These are phyloP conservation scores for Actinernus sp. DNA, from an alignment of 92 coral and sea anemone species.

Conservation along the genomic window DNA sequence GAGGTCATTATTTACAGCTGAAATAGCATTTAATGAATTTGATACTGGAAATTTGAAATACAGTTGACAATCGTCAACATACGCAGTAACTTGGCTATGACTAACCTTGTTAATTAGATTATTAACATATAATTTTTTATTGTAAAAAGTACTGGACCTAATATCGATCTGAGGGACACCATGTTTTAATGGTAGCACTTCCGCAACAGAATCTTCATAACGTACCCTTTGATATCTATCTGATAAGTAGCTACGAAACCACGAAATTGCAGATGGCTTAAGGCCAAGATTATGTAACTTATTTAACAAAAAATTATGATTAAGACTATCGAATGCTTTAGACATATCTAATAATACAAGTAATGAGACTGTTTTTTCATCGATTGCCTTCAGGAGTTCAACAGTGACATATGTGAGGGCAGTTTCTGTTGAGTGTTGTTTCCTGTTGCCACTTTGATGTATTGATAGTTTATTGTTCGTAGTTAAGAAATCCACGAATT, in stretches of 20 bases:
- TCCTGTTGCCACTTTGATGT: conserved; percentile 61
- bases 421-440: conserved; percentile 41
- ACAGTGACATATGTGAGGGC: conserved; percentile 46
- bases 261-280: conserved; percentile 13
- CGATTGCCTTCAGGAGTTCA: conserved; percentile 59
- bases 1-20: conserved; percentile 37
- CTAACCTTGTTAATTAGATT: conserved; percentile 35
- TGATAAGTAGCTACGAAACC: conserved; percentile 43
- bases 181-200: conserved; percentile 29
- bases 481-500: conserved; percentile 18
- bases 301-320: conserved; percentile 21
- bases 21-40: conserved; percentile 12
- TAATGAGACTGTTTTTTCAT: conserved; percentile 15
- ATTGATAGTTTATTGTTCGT: conserved; percentile 6
- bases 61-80: conserved; percentile 48
- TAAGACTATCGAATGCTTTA: conserved; percentile 58
- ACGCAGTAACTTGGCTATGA: conserved; percentile 22
- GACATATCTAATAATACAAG: conserved; percentile 48
- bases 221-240: conserved; percentile 30
- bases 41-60: conserved; percentile 30
- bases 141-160: conserved; percentile 50
- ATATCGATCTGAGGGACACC: conserved; percentile 60
- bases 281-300: conserved; percentile 31
- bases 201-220: conserved; percentile 34
- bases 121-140: conserved; percentile 34